Base-by-base conservation (phyloP, 2,888 invertebrate genomes). In the Empis stercorea region DNA sequence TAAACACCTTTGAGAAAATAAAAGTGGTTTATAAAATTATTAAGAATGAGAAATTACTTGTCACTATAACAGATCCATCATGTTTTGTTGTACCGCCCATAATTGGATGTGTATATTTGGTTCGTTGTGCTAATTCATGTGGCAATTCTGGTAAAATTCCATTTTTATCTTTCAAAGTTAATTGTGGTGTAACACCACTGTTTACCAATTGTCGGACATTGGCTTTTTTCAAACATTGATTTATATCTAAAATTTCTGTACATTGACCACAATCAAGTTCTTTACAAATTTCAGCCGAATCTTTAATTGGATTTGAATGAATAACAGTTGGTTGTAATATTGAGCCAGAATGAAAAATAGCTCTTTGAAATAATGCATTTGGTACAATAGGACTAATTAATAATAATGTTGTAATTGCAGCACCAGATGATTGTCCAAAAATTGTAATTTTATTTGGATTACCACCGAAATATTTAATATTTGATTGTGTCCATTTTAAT, bases 21-120 rank as follows among this genome's bases (percentile, higher is more conserved):
- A n/a, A n/a, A n/a, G n/a, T n/a, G n/a, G n/a, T n/a, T 20, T 20
- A 5, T 20, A 20, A 4, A 27, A 27, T 6, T 6, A 27, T 27
- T 27, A 27, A n/a, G n/a, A n/a, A 27, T n/a, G n/a, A n/a, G n/a
- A n/a, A n/a, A n/a, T n/a, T 7, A 27, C 23, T 27, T 27, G 44
- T 32, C 11, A 46, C 36, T 13, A 49, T 30, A 2, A 42, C 43
- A 4, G 48, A 40, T 10, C 73, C 73, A 54, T 74, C 74, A 50
- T 72, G 66, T 52, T 69, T 67, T 0, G 72, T 71, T 10, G 70
- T 66, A 4, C 74, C 74, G 13, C 66, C 65, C 61, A 74, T 61
- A 39, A 72, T 57, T 0, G 65, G 43, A 63, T 58, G 48, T 54
- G 49, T 47, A 49, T 48, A 17, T 49, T 46, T 40, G 57, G 46